Conservation (phyloP, 2,888 invertebrate genomes). For the Agonum fuliginosum region DNA sequence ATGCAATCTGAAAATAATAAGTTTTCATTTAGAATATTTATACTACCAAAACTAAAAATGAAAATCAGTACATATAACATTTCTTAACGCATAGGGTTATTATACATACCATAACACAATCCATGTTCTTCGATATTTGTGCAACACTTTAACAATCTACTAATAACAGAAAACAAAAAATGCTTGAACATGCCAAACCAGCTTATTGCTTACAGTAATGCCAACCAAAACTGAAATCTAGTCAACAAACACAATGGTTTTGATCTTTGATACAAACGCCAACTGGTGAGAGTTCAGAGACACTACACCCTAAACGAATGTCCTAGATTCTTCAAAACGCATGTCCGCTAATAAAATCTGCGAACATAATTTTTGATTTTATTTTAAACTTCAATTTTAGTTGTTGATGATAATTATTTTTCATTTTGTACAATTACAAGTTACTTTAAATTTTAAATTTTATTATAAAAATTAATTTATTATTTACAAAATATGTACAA, state of each 20-base stretch:
- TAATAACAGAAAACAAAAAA: conserved; percentile 18
- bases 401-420: neutral
- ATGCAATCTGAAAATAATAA: conserved; percentile 20
- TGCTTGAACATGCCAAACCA: conserved; percentile 3
- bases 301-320: too few relatives aligned
- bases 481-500: conserved; percentile 58
- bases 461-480: conserved; percentile 43
- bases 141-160: neutral
- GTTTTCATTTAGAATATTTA: neutral
- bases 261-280: conserved; percentile 26
- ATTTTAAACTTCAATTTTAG: neutral
- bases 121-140: neutral
- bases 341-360: neutral
- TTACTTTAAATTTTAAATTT: neutral
- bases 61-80: conserved; percentile 5
- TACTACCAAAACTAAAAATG: neutral
- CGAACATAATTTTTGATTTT: neutral
- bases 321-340: neutral
- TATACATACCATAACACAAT: conserved; percentile 44
- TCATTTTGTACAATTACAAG: neutral
- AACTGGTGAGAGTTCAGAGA: conserved; percentile 31
- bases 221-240: conserved; percentile 18
- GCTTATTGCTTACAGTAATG: conserved; percentile 9
- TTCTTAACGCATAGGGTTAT: neutral
- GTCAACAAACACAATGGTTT: neutral